Base-by-base conservation (phyloP, 1,140 invertebrate genomes). In the Drosophila elegans region DNA sequence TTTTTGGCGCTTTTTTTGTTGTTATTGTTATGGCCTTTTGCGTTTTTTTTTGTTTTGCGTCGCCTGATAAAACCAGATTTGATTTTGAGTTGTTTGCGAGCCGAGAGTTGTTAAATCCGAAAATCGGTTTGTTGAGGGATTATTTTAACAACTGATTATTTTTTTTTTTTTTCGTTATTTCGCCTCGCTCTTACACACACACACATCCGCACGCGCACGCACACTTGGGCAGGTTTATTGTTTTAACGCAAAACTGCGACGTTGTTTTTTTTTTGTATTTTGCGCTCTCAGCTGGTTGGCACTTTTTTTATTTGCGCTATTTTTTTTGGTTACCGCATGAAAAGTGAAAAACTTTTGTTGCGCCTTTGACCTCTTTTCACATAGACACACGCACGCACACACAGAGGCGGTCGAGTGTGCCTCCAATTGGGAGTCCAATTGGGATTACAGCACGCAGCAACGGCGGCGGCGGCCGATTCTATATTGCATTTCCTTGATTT, bases 311-410 rank as follows among this genome's bases (percentile, higher is more conserved):
- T 66, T 69, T 79, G 53, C 60, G 48, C 16, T 32, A 32, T 67
- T 60, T 67, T 64, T 61, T 71, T 74, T 80, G 57, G 77, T 76
- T 77, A 78, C 74, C 74, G 74, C 74, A 78, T 76, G 74, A 62
- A 74, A 60, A 51, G 48, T 64, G 68, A 76, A 76, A 74, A 67
- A 76, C 66, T 79, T 53, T 79, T 74, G 84, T 89, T 88, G 84
- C 84, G 84, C 85, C 85, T 88, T 88, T 88, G 84, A 88, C 84
- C 84, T 88, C 84, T 88, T 88, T 88, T 88, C 68, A 83, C 76
- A 80, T 76, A 36, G 46, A 27, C 72, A 34, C 64, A 45, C 60
- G 38, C 60, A 44, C 54, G 39, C 64, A 29, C 64, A 45, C 60
- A 63, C 27, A 61, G 16, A 10, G n/a, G 13, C 46, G n/a, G 25